These are phyloP conservation scores for Myotis planiceps DNA, from an alignment of 2,797 vertebrate species.

Conservation along the genomic window DNA sequence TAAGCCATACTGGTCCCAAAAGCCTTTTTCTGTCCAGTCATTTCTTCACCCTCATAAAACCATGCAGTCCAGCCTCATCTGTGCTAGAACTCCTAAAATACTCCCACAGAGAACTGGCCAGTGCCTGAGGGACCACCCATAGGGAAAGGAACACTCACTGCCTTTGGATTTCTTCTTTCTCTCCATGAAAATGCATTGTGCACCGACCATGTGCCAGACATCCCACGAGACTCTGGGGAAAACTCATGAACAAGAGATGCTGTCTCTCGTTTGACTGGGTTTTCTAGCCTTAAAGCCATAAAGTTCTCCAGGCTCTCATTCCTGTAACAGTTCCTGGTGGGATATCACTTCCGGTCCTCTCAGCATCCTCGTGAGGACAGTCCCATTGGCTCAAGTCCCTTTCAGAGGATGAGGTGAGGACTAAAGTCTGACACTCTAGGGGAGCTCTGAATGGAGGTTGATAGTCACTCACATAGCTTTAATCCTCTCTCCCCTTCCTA, in stretches of 20 bases:
- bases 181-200: background rate
- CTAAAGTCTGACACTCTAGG: background rate
- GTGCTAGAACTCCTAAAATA: background rate
- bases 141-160: background rate
- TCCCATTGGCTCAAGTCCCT: background rate
- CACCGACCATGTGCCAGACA: background rate
- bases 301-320: background rate
- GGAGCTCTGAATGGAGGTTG: background rate
- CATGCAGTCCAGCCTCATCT: background rate
- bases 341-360: background rate
- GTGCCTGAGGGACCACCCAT: background rate
- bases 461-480: background rate
- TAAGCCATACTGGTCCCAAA: background rate
- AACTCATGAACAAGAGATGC: background rate
- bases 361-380: background rate
- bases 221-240: background rate
- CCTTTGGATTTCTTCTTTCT: background rate
- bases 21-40: background rate
- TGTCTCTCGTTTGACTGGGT: background rate
- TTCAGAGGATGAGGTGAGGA: background rate
- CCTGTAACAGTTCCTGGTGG: background rate
- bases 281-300: background rate
- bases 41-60: background rate
- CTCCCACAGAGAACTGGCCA: background rate
- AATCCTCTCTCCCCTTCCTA: background rate